Base-by-base conservation (phyloP, 2,797 vertebrate species). In the Enteromius mattozi region DNA sequence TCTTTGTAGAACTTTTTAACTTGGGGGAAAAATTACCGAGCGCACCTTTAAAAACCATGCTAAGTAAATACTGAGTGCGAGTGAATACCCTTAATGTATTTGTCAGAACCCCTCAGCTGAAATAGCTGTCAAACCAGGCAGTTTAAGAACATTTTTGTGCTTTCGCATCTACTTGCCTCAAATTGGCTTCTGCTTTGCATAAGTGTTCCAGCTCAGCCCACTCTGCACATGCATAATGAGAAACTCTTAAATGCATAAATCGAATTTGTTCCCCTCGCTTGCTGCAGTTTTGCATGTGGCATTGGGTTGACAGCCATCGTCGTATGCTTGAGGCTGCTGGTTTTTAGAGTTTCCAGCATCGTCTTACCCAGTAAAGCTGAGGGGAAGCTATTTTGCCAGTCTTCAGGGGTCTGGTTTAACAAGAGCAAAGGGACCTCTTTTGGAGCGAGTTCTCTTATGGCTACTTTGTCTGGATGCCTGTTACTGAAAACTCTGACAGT, bases 181-280 rank as follows among this genome's bases (percentile, higher is more conserved):
- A 81, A 90, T 90, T 79, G 66, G 61, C 89, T 85, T 71, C 86
- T 83, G 89, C 84, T 89, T 90, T 89, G 87, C 83, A 89, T 88
- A 21, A 78, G 84, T 10, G 79, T 86, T 87, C 88, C 87, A 81
- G 86, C 86, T 83, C 86, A 75, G 6, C 56, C 72, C n/a, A 66
- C 80, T 90, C 86, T 82, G 84, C 84, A 87, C 90, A 87, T 91
- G 90, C 89, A 91, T 93, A 92, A 90, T 90, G 76, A 92, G 86
- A 81, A 86, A 88, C 88, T 88, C 86, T 80, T 85, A 87, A 89
- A 89, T 12, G 89, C 88, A 90, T 79, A 84, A 88, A 90, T 90
- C 88, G 82, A 92, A 92, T 91, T 91, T 91, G 89, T 90, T 91
- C 87, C 75, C 70, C 79, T 90, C 72, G 77, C 71, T 92, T 87